Percentiles rank a stretch among this genome's conserved stretches.
Conservation (phyloP, 2,797 vertebrate species). For the Gouania willdenowi region DNA sequence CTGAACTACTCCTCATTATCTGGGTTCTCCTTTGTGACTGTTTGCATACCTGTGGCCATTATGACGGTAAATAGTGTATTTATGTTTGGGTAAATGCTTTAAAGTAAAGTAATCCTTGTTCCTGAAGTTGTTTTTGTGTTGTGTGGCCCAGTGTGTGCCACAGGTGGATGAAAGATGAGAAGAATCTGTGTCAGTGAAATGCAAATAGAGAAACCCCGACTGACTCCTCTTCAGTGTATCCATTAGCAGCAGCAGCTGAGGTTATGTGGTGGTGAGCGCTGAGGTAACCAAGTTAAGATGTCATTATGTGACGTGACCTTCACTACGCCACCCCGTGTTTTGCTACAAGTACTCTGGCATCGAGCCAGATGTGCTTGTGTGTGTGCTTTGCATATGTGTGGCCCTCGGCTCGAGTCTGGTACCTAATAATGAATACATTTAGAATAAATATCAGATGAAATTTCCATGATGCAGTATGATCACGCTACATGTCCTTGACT, state of each 20-base stretch:
- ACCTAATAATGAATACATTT: conserved; percentile 24
- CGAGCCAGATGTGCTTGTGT: neutral
- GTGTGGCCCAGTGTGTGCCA: too few species aligned
- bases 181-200: too few species aligned
- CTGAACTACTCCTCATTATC: too few species aligned
- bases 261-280: conserved; percentile 21
- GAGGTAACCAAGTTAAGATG: conserved; percentile 29
- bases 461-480: conserved; percentile 34
- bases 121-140: too few species aligned
- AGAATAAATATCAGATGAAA: conserved; percentile 35
- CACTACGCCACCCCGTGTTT: conserved; percentile 22
- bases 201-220: too few species aligned
- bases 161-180: too few species aligned
- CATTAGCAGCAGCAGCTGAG: conserved; percentile 4
- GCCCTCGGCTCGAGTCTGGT: neutral
- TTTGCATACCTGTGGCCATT: too few species aligned
- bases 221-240: neutral
- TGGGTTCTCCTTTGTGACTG: too few species aligned
- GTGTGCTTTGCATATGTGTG: conserved; percentile 7
- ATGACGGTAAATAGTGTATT: too few species aligned
- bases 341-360: conserved; percentile 27
- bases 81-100: too few species aligned
- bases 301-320: conserved; percentile 38
- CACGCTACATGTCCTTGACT: conserved; percentile 40
- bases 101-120: too few species aligned